phyloP scores from a whole-genome alignment of 2,888 invertebrate species.

The Nycteola revayana region DNA sequence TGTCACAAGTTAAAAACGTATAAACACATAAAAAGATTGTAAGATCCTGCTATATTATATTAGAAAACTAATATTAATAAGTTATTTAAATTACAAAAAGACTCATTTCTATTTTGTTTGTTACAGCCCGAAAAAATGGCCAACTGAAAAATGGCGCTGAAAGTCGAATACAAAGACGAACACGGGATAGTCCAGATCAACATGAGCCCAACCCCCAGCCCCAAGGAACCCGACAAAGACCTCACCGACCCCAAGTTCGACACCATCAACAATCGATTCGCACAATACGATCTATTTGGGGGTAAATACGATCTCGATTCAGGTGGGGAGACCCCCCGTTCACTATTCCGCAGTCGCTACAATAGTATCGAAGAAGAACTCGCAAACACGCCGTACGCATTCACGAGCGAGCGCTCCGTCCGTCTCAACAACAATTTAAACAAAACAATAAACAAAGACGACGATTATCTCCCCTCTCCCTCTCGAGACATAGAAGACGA shows the following conservation, averaged over 20 bases:
- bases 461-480: slow-evolving; percentile 39
- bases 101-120: too few species aligned
- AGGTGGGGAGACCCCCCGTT: slow-evolving; percentile 52
- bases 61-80: too few species aligned
- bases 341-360: slow-evolving; percentile 74
- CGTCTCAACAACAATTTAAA: slow-evolving; percentile 51
- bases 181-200: slow-evolving; percentile 73
- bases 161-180: slow-evolving; percentile 74
- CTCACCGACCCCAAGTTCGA: slow-evolving; percentile 64
- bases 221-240: slow-evolving; percentile 39
- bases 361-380: slow-evolving; percentile 76
- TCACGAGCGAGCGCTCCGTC: slow-evolving; percentile 60
- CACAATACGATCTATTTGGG: slow-evolving; percentile 70
- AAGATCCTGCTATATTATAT: too few species aligned
- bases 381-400: slow-evolving; percentile 78
- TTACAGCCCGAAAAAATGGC: slow-evolving; percentile 24
- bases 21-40: too few species aligned
- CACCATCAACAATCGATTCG: slow-evolving; percentile 70
- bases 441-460: slow-evolving; percentile 56
- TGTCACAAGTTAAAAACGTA: too few species aligned
- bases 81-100: too few species aligned
- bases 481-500: slow-evolving; percentile 67
- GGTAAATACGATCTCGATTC: slow-evolving; percentile 59
- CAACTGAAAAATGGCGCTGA: slow-evolving; percentile 57
- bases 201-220: slow-evolving; percentile 62